Conservation (phyloP, 2,113 vertebrate genomes). For the Cavia porcellus region DNA sequence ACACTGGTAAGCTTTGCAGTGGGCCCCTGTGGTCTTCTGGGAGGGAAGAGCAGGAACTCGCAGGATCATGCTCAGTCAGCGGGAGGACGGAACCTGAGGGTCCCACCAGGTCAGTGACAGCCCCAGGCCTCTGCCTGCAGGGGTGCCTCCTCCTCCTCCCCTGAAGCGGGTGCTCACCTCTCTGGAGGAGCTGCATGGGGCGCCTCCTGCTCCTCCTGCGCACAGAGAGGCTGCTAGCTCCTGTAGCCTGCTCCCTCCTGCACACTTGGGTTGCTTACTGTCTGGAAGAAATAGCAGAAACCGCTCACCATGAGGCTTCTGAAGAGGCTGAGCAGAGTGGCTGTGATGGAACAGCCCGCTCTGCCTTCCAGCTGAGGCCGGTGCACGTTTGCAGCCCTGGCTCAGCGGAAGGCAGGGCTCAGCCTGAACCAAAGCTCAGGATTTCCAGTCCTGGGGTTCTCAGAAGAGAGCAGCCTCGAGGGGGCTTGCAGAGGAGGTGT, state of each 20-base stretch:
- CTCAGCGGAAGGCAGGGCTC: neutral
- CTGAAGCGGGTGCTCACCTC: rapidly evolving
- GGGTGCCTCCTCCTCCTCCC: neutral
- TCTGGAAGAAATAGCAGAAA: slow-evolving; percentile 22
- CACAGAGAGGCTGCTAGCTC: neutral
- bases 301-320: neutral
- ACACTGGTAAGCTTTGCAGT: neutral
- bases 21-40: neutral
- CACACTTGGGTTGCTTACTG: neutral
- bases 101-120: neutral
- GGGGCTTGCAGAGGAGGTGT: neutral
- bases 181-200: neutral
- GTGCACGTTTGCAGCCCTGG: neutral
- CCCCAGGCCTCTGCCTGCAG: neutral
- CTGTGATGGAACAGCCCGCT: neutral
- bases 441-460: neutral
- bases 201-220: neutral
- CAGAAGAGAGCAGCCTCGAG: neutral
- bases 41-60: neutral
- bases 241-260: neutral
- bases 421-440: neutral
- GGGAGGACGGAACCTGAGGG: neutral
- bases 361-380: neutral
- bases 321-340: slow-evolving; percentile 9
- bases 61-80: neutral